Evolutionary conservation across 2,113 vertebrate species (phyloP), one percentile per base, ranked within the genome.

Genomic region (Seriola rivoliana): DNA sequence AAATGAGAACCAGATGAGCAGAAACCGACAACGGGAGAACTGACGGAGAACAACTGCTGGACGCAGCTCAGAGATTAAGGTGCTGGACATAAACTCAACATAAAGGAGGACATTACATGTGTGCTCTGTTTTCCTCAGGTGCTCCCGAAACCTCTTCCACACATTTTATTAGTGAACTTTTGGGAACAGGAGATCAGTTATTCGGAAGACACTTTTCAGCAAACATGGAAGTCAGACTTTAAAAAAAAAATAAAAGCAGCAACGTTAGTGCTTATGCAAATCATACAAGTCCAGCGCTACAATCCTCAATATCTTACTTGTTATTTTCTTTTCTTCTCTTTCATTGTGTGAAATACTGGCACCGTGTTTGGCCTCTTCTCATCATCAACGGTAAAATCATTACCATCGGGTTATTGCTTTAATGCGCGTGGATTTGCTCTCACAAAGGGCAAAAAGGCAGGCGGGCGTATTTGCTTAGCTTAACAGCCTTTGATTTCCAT

Each of bases 1-100:
- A 89, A 91, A 93, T 81, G 75, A 81, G 75, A 93, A 92, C 86
- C 89, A 93, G 90, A 90, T 91, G 88, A 86, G 62, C 11, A 4
- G 65, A 72, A 34, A 63, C 48, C 23, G n/a, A 16, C 7, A 5
- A 25, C 2, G 60, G 50, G 76, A 75, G 65, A 74, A 14, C 36
- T 38, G 59, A 81, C 17, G 29, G n/a, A 67, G 55, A 14, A 70
- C 50, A 58, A 48, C 42, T 1, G 46, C 21, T 14, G 44, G 34
- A 23, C 52, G 54, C 8, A 64, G 55, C 57, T 11, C 9, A 38
- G 17, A 52, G 58, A 54, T 83, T 57, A 70, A 73, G 55, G 66
- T 71, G 75, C 1, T 46, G n/a, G 55, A 85, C 64, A 21, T 75
- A 25, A 86, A 89, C 55, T n/a, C 17, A 0, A 50, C 70, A 23